Percentiles rank a stretch among this genome's conserved stretches.
Conservation (phyloP, 2,888 invertebrate species). For the Teinopalpus imperialis region DNA sequence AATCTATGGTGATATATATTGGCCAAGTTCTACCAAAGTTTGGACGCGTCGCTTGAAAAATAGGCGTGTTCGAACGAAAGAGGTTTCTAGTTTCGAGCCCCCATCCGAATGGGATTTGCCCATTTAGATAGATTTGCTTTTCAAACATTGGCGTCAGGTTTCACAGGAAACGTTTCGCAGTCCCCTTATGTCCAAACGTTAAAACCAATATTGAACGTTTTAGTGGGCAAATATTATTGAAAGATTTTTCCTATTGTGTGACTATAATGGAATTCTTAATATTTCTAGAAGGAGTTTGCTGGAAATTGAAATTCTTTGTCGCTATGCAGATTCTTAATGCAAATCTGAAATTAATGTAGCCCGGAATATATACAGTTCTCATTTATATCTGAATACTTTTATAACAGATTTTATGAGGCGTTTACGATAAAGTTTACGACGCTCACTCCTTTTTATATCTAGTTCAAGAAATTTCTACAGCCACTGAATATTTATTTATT, state of each 20-base stretch:
- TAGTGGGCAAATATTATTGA: slow-evolving; percentile 9
- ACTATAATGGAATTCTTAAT: slow-evolving; percentile 17
- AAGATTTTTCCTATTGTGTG: slow-evolving; percentile 9
- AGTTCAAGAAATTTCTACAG: no score
- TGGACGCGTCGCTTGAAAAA: slow-evolving; percentile 34
- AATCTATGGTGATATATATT: slow-evolving; percentile 24
- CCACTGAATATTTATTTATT: no score
- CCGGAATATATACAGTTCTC: no score
- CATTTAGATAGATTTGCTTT: slow-evolving; percentile 28
- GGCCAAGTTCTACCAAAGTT: slow-evolving; percentile 26
- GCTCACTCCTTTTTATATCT: no score
- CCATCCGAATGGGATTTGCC: slow-evolving; percentile 22
- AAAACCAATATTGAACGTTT: slow-evolving; percentile 19
- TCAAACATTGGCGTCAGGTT: slow-evolving; percentile 18
- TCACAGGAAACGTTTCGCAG: not conserved
- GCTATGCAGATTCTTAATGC: not conserved
- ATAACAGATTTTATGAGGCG: no score
- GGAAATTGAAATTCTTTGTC: slow-evolving; percentile 1
- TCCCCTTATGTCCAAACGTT: not conserved
- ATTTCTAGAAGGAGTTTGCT: not conserved
- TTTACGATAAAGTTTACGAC: no score
- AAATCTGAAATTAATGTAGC: no score
- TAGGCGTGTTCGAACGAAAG: slow-evolving; percentile 24
- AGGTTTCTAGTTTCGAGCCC: slow-evolving; percentile 10
- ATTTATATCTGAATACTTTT: no score